Conservation (phyloP, 2,888 invertebrate species). For the Poecilobothrus nobilitatus region DNA sequence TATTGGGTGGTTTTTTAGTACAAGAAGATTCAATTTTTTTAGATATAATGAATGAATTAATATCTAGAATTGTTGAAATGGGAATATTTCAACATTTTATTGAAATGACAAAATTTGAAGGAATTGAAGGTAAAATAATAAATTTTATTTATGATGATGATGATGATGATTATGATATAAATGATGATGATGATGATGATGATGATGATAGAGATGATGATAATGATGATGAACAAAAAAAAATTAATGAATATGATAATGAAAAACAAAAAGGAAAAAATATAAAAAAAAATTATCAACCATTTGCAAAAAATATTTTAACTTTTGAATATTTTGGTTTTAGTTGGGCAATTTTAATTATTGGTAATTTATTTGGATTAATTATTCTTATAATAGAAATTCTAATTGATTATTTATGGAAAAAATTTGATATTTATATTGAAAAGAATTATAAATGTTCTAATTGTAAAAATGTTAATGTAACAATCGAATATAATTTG, state of each 20-base stretch:
- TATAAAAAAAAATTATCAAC: no score
- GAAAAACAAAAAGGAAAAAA: no score
- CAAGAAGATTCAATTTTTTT: slow-evolving; percentile 29
- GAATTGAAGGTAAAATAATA: background rate
- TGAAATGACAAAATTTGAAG: background rate
- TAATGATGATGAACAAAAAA: no score
- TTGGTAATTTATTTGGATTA: background rate
- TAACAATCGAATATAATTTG: no score
- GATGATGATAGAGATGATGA: background rate
- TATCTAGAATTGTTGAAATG: slow-evolving; percentile 23
- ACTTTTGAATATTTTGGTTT: background rate
- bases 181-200: background rate
- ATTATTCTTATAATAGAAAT: background rate
- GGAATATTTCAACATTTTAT: slow-evolving; percentile 19
- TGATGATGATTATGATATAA: background rate
- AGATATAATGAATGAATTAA: slow-evolving; percentile 26
- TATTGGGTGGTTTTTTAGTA: slow-evolving; percentile 28
- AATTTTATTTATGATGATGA: background rate
- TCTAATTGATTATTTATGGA: background rate
- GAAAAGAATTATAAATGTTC: background rate
- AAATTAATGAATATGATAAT: no score
- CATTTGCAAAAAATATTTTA: background rate
- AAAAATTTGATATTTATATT: background rate
- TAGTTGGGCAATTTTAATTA: background rate
- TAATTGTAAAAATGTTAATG: no score